Evolutionary conservation across 2,888 invertebrate genomes (phyloP).

Genomic region (Drosophila limbata): DNA sequence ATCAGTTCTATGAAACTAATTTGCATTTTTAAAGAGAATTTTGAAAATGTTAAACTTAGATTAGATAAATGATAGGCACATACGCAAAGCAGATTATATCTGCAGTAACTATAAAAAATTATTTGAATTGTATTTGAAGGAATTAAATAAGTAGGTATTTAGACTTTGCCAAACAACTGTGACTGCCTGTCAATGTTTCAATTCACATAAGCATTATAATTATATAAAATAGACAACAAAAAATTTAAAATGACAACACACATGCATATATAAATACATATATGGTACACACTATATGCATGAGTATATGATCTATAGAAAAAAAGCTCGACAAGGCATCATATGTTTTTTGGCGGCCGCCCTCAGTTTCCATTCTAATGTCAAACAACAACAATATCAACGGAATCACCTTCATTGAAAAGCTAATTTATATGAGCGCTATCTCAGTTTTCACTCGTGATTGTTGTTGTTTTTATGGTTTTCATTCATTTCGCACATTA

Average conservation of each 20-base stretch:
- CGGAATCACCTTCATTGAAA: constrained; percentile 65
- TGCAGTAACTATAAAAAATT: not conserved
- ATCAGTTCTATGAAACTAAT: constrained; percentile 20
- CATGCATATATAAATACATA: constrained; percentile 7
- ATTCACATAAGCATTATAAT: constrained; percentile 11
- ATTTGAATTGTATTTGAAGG: constrained; percentile 1
- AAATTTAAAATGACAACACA: constrained; percentile 31
- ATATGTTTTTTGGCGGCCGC: constrained; percentile 42
- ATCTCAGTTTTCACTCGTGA: constrained; percentile 49
- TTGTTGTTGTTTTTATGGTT: constrained; percentile 27
- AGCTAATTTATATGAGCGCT: constrained; percentile 55
- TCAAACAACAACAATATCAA: constrained; percentile 26
- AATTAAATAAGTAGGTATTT: not conserved
- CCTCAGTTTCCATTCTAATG: constrained; percentile 42
- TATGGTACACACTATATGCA: not conserved
- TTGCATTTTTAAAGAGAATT: constrained; percentile 1
- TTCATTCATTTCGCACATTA: constrained; percentile 18
- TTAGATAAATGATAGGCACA: constrained; percentile 18
- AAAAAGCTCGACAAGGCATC: constrained; percentile 46
- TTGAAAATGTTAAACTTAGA: constrained; percentile 9
- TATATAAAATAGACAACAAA: constrained; percentile 26
- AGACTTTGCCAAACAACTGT: constrained; percentile 12
- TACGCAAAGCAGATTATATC: not conserved
- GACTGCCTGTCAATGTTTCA: constrained; percentile 24
- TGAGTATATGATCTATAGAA: constrained; percentile 23